Percentiles rank a stretch among this genome's conserved stretches.
phyloP scores from a whole-genome alignment of 2,113 vertebrate genomes.

The Thermophis baileyi region DNA sequence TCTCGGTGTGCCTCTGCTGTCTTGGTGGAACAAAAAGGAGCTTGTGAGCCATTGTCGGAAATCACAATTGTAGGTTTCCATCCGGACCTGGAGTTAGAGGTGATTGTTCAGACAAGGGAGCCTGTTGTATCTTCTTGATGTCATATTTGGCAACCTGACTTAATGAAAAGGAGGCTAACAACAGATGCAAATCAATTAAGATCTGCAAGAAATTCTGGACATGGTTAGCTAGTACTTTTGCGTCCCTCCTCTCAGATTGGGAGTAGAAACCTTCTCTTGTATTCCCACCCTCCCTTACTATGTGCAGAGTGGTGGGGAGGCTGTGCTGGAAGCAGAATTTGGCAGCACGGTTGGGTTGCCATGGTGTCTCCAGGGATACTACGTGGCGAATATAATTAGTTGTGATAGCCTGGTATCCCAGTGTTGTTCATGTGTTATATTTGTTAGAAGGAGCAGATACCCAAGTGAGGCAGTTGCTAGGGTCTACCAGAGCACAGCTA shows the following conservation, averaged over 20 bases:
- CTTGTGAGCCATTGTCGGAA: not conserved
- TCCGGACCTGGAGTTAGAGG: not conserved
- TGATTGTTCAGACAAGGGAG: not conserved
- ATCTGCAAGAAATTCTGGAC: not conserved
- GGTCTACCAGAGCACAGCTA: not conserved
- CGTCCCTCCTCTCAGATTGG: not conserved
- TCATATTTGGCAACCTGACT: not conserved
- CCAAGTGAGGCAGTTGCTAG: not conserved
- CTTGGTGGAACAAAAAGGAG: not conserved
- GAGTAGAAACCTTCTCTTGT: not conserved
- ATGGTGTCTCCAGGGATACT: constrained; percentile 91
- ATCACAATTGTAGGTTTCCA: not conserved
- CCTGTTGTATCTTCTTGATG: not conserved
- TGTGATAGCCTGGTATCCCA: constrained; percentile 62
- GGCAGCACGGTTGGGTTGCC: constrained; percentile 78
- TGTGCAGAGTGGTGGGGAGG: accelerated
- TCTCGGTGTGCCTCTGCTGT: not conserved
- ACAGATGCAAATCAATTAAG: not conserved
- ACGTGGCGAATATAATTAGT: constrained; percentile 80
- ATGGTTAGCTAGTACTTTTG: not conserved
- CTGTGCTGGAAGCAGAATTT: constrained; percentile 40
- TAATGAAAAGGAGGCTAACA: not conserved
- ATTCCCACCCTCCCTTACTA: not conserved
- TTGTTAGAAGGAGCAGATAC: constrained; percentile 29
- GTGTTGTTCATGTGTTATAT: constrained; percentile 33